Percentiles rank a stretch among this genome's conserved stretches.
Conservation (phyloP, 2,113 vertebrate genomes). For the Psilopsiagon aurifrons region DNA sequence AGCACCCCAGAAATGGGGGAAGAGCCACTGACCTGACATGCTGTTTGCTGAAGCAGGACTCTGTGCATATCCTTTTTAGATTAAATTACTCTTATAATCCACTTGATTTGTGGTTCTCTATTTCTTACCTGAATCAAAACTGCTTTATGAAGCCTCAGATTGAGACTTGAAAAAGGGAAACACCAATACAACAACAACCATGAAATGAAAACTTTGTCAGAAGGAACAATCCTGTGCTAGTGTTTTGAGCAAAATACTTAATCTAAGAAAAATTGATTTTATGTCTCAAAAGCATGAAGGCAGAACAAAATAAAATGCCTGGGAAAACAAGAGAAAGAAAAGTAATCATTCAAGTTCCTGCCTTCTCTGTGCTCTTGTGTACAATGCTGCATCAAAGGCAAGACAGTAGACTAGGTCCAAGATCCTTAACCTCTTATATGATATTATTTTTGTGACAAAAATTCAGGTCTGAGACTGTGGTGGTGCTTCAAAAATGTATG, state of each 20-base stretch:
- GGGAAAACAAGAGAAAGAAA: background rate
- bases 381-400: background rate
- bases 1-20: background rate
- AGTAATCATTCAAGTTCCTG: accelerated
- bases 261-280: background rate
- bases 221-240: background rate
- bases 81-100: background rate
- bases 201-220: background rate
- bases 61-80: background rate
- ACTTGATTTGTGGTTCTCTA: background rate
- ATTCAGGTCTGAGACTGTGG: background rate
- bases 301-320: background rate
- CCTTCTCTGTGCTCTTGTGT: background rate
- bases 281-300: background rate
- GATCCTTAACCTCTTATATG: background rate
- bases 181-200: background rate
- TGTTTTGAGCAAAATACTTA: background rate
- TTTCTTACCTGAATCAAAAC: background rate
- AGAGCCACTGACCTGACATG: background rate
- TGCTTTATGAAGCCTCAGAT: background rate
- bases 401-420: background rate
- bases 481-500: background rate
- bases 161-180: background rate
- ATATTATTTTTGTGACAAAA: background rate
- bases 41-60: background rate